A percentile compares a stretch with the other conserved stretches of the same genome.
phyloP scores from a whole-genome alignment of 2,113 vertebrate genomes.

The Scartelaos histophorus region DNA sequence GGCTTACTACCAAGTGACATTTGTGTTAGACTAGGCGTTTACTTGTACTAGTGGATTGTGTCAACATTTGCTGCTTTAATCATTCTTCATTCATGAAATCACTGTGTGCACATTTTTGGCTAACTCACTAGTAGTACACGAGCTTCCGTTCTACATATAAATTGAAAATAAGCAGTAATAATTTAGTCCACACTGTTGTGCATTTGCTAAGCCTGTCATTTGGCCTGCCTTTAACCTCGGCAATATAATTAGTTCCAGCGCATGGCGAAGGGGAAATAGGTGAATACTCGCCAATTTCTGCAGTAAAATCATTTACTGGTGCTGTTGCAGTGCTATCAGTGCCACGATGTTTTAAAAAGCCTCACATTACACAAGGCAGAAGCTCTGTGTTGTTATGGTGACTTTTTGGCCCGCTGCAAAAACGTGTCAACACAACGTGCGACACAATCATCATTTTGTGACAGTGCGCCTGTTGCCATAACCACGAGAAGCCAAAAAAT shows the following conservation, averaged over 20 bases:
- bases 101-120: not conserved
- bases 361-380: constrained; percentile 4
- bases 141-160: constrained; percentile 1
- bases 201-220: not conserved
- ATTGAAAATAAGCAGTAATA: constrained; percentile 1
- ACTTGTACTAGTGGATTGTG: not conserved
- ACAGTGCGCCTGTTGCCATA: constrained; percentile 5
- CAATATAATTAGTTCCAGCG: constrained; percentile 4
- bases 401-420: constrained; percentile 3
- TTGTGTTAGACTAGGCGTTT: not conserved
- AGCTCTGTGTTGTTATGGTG: not conserved
- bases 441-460: constrained; percentile 3
- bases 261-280: constrained; percentile 3
- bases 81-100: not conserved
- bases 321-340: constrained; percentile 6
- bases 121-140: not conserved
- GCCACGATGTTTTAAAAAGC: constrained; percentile 8
- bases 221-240: constrained; percentile 5
- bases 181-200: constrained; percentile 1
- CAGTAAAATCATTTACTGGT: constrained; percentile 3
- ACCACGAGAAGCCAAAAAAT: constrained; percentile 5
- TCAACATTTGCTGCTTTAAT: not conserved
- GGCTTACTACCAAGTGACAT: no score
- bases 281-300: not conserved
- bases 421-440: constrained; percentile 8